phyloP scores from a whole-genome alignment of 92 coral and sea anemone species.

The Umimayanthus kanabou region DNA sequence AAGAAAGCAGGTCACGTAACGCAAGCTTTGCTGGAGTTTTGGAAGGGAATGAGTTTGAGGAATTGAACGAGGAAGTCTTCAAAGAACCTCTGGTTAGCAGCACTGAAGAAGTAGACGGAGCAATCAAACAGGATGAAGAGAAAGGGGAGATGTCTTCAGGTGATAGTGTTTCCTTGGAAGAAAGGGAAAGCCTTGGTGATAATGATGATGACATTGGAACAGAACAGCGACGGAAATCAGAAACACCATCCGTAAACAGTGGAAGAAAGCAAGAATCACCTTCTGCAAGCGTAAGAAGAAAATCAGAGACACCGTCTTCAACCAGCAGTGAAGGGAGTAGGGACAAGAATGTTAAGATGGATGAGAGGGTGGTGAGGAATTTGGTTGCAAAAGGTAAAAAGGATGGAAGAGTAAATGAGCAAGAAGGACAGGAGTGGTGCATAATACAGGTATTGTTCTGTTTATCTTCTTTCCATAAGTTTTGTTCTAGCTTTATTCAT shows the following conservation, averaged over 20 bases:
- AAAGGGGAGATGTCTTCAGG: neutral
- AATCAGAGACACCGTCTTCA: constrained; percentile 46
- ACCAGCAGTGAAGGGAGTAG: constrained; percentile 33
- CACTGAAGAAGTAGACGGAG: constrained; percentile 1
- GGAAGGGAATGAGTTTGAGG: constrained; percentile 15
- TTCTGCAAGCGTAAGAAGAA: constrained; percentile 18
- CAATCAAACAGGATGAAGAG: neutral
- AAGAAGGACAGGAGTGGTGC: constrained; percentile 33
- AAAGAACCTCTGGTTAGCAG: neutral
- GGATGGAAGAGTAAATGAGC: constrained; percentile 2
- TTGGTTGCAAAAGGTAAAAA: constrained; percentile 40
- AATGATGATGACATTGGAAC: neutral
- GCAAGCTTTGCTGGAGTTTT: constrained; percentile 1
- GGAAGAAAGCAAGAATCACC: neutral
- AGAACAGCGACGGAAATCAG: constrained; percentile 28
- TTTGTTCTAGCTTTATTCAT: neutral
- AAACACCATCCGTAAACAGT: constrained; percentile 1
- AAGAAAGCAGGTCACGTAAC: constrained; percentile 35
- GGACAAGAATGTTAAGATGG: constrained; percentile 2
- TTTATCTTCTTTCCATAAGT: neutral
- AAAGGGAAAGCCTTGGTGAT: neutral
- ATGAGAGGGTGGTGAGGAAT: constrained; percentile 38
- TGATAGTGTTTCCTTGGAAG: constrained; percentile 13
- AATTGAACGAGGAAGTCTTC: constrained; percentile 19
- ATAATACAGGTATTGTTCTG: constrained; percentile 24